A percentile compares a stretch with the other conserved stretches of the same genome.
These are phyloP conservation scores for Thunnus albacares DNA, from an alignment of 2,797 vertebrate genomes.

Conservation along the genomic window DNA sequence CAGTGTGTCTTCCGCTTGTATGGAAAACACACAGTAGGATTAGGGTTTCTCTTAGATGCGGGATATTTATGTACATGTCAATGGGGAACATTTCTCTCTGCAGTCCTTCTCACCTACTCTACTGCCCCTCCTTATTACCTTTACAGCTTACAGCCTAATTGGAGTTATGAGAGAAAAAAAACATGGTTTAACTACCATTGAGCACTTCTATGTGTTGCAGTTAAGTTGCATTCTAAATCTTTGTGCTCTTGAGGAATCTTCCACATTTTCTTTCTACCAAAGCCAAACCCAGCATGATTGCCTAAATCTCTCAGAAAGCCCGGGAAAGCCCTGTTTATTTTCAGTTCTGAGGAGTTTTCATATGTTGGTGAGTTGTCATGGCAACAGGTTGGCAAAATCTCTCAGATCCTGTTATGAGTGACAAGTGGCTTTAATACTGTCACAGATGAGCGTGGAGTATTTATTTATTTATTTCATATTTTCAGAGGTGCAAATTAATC, in stretches of 20 bases:
- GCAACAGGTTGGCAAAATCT: constrained; percentile 51
- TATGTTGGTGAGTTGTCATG: constrained; percentile 52
- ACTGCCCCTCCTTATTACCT: background rate
- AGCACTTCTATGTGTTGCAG: background rate
- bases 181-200: background rate
- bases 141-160: background rate
- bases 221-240: constrained; percentile 10
- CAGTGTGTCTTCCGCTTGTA: background rate
- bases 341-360: constrained; percentile 36
- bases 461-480: constrained; percentile 4
- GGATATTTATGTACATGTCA: constrained; percentile 6
- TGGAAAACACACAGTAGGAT: no score
- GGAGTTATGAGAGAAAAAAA: no score
- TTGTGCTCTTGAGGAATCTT: constrained; percentile 11
- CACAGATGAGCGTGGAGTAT: background rate
- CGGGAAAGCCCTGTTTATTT: constrained; percentile 57
- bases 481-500: constrained; percentile 23
- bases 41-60: background rate
- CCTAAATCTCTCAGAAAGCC: constrained; percentile 8
- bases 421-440: constrained; percentile 41
- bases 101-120: background rate
- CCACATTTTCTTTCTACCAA: background rate
- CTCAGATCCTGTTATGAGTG: constrained; percentile 38
- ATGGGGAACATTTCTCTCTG: background rate
- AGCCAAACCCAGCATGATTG: constrained; percentile 18